Conservation (phyloP, 2,797 vertebrate genomes). For the Eremophila alpestris region DNA sequence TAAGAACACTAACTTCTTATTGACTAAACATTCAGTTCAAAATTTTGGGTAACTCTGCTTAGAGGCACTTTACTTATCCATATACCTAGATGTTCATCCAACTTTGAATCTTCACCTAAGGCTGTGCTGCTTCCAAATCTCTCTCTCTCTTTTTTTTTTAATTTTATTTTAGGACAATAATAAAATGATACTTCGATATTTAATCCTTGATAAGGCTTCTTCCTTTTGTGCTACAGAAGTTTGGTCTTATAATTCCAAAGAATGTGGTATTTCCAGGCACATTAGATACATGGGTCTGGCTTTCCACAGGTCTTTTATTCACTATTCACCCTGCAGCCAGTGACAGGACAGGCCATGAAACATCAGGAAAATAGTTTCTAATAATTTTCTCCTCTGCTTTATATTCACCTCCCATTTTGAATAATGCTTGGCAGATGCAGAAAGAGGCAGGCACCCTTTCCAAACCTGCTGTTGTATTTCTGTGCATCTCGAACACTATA, state of each 20-base stretch:
- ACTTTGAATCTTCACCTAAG: not conserved
- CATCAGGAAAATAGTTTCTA: not conserved
- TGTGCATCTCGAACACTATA: not conserved
- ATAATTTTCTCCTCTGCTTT: not conserved
- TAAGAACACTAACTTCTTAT: not conserved
- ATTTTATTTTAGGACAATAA: not conserved
- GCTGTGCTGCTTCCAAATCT: fast-evolving
- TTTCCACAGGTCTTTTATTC: not conserved
- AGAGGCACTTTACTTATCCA: not conserved
- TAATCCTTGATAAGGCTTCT: not conserved
- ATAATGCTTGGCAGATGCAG: not conserved
- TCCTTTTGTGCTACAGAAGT: not conserved
- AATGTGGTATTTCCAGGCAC: not conserved
- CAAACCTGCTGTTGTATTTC: not conserved
- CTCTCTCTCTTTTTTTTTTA: fast-evolving
- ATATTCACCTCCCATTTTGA: not conserved
- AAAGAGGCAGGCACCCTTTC: not conserved
- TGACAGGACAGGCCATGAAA: not conserved
- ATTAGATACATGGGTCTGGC: not conserved
- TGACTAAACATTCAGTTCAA: not conserved
- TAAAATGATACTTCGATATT: not conserved
- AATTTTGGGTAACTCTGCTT: not conserved
- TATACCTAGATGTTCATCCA: not conserved
- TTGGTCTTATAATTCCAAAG: not conserved
- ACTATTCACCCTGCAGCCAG: not conserved